Conservation (phyloP, 2,113 vertebrate species). For the Ptychochromis oligacanthus region DNA sequence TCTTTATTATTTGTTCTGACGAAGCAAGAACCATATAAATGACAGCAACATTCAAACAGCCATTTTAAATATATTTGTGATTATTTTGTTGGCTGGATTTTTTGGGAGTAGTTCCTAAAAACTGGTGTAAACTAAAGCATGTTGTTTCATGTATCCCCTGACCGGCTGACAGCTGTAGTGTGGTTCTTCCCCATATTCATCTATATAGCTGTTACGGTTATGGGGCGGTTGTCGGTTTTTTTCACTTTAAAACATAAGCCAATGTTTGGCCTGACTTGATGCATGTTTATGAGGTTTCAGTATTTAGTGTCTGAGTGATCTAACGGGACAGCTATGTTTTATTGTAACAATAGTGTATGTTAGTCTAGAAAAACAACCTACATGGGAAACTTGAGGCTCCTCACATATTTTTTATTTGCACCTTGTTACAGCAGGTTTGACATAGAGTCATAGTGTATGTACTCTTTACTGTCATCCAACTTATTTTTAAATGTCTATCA, state of each 20-base stretch:
- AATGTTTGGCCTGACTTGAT: not conserved
- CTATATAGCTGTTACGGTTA: not conserved
- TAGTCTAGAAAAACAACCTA: no score
- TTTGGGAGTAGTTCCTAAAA: not conserved
- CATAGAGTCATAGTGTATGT: no score
- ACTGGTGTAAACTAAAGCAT: not conserved
- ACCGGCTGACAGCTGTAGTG: not conserved
- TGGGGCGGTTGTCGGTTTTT: no score
- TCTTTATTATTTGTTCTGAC: not conserved
- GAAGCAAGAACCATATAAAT: not conserved
- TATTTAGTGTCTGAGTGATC: no score
- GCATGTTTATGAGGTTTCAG: not conserved
- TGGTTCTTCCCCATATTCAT: not conserved
- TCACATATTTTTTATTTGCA: no score
- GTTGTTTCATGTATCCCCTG: not conserved
- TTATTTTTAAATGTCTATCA: no score
- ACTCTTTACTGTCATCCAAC: no score
- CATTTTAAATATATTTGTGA: not conserved
- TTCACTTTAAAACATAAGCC: not conserved
- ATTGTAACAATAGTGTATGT: no score
- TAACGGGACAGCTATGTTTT: no score
- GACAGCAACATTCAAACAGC: not conserved
- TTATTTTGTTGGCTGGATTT: not conserved
- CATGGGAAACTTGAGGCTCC: no score
- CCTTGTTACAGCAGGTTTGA: no score